These are phyloP conservation scores for Amphipyra berbera DNA, from an alignment of 2,888 invertebrate species.

Conservation along the genomic window DNA sequence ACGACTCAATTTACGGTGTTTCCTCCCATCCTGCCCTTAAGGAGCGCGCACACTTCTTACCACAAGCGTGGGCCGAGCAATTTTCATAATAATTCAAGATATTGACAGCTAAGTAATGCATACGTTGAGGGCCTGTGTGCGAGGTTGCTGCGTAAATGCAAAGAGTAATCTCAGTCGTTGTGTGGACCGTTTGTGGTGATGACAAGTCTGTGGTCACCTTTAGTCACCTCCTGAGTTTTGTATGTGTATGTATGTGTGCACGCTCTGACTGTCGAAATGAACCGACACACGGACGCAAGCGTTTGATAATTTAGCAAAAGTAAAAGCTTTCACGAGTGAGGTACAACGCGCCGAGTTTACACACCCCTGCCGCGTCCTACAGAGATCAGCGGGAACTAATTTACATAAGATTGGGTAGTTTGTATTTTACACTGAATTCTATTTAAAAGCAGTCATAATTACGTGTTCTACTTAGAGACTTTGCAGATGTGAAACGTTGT, in stretches of 20 bases:
- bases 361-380: not conserved
- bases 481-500: no score
- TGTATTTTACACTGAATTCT: constrained; percentile 5
- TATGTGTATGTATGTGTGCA: constrained; percentile 4
- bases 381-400: not conserved
- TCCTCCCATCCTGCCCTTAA: constrained; percentile 4
- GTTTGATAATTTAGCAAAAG: constrained; percentile 17
- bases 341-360: not conserved
- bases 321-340: constrained; percentile 6
- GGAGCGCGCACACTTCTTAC: not conserved
- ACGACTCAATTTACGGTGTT: constrained; percentile 32
- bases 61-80: not conserved
- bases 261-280: constrained; percentile 50
- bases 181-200: not conserved
- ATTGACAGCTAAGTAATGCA: not conserved
- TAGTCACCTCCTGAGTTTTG: not conserved
- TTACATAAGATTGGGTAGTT: constrained; percentile 6
- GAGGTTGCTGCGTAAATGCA: not conserved
- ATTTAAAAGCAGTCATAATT: not conserved
- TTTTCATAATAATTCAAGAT: constrained; percentile 3
- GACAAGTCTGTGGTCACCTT: constrained; percentile 5
- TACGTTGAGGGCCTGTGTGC: not conserved
- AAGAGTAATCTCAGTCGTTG: not conserved
- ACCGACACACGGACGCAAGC: not conserved
- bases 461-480: no score